Percentiles rank a stretch among this genome's conserved stretches.
phyloP scores from a whole-genome alignment of 2,888 invertebrate genomes.

The Noctua janthe region DNA sequence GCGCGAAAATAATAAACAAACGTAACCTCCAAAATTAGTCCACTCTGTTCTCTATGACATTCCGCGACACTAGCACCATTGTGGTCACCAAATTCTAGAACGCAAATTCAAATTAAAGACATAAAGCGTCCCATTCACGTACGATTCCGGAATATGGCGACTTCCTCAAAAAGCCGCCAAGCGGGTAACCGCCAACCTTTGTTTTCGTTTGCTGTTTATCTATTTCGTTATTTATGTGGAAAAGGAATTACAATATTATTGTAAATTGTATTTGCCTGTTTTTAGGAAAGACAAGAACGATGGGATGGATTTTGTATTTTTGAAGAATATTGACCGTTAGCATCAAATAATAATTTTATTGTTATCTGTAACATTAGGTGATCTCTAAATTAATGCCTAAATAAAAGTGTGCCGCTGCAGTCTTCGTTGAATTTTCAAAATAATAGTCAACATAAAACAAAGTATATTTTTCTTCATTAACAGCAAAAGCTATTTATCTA shows the following conservation, averaged over 20 bases:
- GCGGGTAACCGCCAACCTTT: conserved; percentile 38
- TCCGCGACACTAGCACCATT: conserved; percentile 51
- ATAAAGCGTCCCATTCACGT: conserved; percentile 66
- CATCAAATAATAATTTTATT: neutral
- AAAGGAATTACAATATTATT: conserved; percentile 40
- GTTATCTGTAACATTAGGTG: neutral
- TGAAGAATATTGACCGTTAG: neutral
- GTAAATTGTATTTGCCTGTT: conserved; percentile 7
- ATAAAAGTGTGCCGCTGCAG: neutral
- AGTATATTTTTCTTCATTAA: neutral
- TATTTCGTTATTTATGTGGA: conserved; percentile 25
- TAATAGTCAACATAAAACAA: neutral
- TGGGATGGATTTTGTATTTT: neutral
- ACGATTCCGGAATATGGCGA: conserved; percentile 49
- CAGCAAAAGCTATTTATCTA: neutral
- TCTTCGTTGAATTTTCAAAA: neutral
- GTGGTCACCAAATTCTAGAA: conserved; percentile 37
- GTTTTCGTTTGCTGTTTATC: conserved; percentile 44
- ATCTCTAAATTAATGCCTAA: neutral
- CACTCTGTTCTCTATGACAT: conserved; percentile 27
- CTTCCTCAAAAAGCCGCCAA: conserved; percentile 53
- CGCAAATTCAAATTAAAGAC: conserved; percentile 48
- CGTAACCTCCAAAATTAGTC: conserved; percentile 37
- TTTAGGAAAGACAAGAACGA: neutral
- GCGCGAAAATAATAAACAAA: conserved; percentile 22